Base-by-base conservation (phyloP, 2,113 vertebrate species). In the Syrrhaptes paradoxus region DNA sequence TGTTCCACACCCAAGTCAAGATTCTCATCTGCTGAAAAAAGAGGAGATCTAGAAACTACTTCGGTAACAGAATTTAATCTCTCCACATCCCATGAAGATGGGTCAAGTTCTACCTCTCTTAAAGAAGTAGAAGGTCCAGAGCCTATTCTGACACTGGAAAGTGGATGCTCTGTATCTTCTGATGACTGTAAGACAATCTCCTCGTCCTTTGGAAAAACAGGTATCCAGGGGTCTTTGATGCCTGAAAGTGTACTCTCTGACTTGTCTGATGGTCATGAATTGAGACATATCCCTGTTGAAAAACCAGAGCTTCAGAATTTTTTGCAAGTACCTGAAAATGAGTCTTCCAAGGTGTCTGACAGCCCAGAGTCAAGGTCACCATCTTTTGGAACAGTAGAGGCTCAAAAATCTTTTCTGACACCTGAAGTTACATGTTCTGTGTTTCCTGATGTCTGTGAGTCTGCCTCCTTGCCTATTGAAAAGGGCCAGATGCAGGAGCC, bases 141-240 rank as follows among this genome's bases (percentile, higher is more conserved):
- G 31, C 85, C 79, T 92, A 41, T 78, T 86, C 51, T 14, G 4
- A 22, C 59, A 10, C 17, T 94, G 52, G n/a, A 17, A 70, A 93
- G 95, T 74, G 95, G 96, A 61, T 96, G 95, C 34, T 97, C 97
- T 62, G 77, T 93, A 6, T 97, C 96, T 89, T 95, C 95, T 38
- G 97, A 97, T 79, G 93, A 62, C 26, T 52, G 16, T 51, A 92
- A 65, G 73, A 78, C 74, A 45, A 21, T n/a, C 17, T 62, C 15
- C 17, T 62, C 15, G 0, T 74, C 54, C 5, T 65, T 77, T 28
- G 74, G 32, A 70, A 65, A 19, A 29, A 14, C 0, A 2, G 81
- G 94, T 36, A 6, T 24, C 41, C 74, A 75, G 21, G 96, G 86
- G 0, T 96, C 95, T 5, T 59, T 96, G 52, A 58, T 88, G n/a